Base-by-base conservation (phyloP, 2,113 vertebrate species). In the Dromaius novaehollandiae region DNA sequence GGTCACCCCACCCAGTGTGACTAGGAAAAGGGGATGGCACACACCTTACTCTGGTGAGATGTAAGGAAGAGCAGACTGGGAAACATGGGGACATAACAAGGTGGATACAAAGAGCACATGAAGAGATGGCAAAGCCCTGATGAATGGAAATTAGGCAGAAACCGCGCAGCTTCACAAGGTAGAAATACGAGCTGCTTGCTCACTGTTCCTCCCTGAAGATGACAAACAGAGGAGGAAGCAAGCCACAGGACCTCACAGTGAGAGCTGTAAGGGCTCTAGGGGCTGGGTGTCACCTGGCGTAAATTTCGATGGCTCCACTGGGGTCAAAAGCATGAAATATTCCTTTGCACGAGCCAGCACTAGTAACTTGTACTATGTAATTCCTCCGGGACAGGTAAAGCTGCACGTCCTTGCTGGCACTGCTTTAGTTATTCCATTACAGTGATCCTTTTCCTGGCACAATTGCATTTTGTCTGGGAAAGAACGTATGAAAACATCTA, bases 401-500 rank as follows among this genome's bases (percentile, higher is more conserved):
- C 38, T 4, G 34, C 1, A 6, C 1, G 4, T 13, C 21, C 7
- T 4, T 4, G 5, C 34, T 8, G 61, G 38, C n/a, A 46, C 22
- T 2, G 5, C 58, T 51, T 22, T 8, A 2, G 11, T 13, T 46
- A 1, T 16, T 18, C 21, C 2, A 2, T 63, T 9, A 44, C 46
- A 68, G 19, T 5, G 5, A 28, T 36, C 70, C 30, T 20, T 51
- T 19, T 28, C 46, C 40, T 9, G 1, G 73, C 64, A 76, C 50
- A 21, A 70, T 26, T 4, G 5, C 25, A 1, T 42, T 11, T 19
- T 42, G 1, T 13, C 68, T 2, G 63, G 38, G 44, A 80, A 21
- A 44, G n/a, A 3, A 1, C 9, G 11, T 1, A 1, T 0, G 15
- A 25, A 51, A 58, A 36, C 21, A 30, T 14, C 15, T 1, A 3